Conservation (phyloP, 2,113 vertebrate genomes). For the Helogale parvula region DNA sequence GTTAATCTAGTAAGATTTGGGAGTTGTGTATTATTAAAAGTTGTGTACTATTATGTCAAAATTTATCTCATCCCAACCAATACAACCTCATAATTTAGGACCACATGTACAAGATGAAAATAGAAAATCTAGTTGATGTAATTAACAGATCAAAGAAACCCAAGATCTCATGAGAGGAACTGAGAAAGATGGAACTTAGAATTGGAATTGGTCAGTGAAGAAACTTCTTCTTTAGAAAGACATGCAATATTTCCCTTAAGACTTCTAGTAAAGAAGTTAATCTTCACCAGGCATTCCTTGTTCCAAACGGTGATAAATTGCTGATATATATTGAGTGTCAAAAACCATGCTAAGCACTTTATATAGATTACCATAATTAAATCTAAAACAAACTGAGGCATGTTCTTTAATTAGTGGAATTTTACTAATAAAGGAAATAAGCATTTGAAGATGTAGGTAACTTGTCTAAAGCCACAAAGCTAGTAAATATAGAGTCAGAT, state of each 20-base stretch:
- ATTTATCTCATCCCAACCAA: not conserved
- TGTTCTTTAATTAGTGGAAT: not conserved
- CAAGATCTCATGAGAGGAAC: not conserved
- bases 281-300: not conserved
- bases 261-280: not conserved
- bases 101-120: not conserved
- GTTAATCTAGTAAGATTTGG: not conserved
- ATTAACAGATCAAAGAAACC: not conserved
- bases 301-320: not conserved
- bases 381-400: not conserved
- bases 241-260: not conserved
- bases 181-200: not conserved
- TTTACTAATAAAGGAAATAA: slow-evolving; percentile 24
- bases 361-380: slow-evolving; percentile 5
- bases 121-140: not conserved
- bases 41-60: not conserved
- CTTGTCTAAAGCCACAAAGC: not conserved
- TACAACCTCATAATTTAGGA: not conserved
- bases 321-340: not conserved
- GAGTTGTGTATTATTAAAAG: not conserved
- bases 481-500: not conserved
- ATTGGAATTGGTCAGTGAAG: not conserved
- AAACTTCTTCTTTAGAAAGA: not conserved
- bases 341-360: not conserved
- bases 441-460: not conserved